Conservation (phyloP, 2,888 invertebrate genomes). For the Coelinius sp. region DNA sequence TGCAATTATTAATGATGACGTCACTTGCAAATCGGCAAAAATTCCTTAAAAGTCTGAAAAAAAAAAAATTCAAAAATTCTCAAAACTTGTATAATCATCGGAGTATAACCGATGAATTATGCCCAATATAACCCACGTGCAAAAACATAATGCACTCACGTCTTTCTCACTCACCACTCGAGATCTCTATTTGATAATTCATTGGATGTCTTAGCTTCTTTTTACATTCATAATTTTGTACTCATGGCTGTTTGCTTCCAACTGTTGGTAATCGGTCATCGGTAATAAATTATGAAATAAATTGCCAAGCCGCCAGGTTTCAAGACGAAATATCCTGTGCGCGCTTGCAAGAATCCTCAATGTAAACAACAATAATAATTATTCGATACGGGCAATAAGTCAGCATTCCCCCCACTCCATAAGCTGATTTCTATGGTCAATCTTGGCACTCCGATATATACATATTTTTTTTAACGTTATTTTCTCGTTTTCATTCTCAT, state of each 20-base stretch:
- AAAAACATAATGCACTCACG: not conserved
- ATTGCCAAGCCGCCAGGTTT: constrained; percentile 56
- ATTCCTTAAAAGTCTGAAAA: no score
- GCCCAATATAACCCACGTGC: constrained; percentile 5
- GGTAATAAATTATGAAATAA: constrained; percentile 70
- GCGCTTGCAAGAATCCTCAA: constrained; percentile 58
- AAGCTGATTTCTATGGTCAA: constrained; percentile 26
- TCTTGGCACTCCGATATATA: constrained; percentile 36
- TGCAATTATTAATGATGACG: no score
- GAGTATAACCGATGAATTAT: not conserved
- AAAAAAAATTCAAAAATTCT: no score
- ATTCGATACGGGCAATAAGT: constrained; percentile 68
- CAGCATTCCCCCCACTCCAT: constrained; percentile 41
- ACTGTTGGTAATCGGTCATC: constrained; percentile 66
- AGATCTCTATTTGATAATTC: constrained; percentile 61
- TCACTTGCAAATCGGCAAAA: no score
- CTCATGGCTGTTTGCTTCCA: constrained; percentile 49
- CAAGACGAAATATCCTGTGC: constrained; percentile 37
- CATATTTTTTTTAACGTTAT: constrained; percentile 8
- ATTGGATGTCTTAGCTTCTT: constrained; percentile 38
- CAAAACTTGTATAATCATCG: no score
- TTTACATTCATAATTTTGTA: constrained; percentile 27
- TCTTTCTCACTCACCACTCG: constrained; percentile 10
- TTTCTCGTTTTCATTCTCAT: constrained; percentile 20
- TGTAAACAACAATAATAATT: constrained; percentile 72